Conservation (phyloP, 2,888 invertebrate genomes). For the Drosophila robusta region DNA sequence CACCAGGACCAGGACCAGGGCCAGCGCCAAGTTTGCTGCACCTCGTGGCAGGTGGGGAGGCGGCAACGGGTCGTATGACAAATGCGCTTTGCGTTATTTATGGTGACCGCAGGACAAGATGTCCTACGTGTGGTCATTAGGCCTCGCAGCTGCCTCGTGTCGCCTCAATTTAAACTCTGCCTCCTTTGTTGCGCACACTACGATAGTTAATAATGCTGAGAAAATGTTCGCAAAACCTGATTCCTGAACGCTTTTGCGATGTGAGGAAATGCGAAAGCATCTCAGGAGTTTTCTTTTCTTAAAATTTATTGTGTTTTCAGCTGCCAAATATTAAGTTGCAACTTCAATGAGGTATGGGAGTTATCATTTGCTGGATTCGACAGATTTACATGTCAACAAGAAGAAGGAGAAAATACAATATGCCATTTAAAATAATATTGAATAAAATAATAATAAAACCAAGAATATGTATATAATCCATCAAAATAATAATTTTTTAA, state of each 20-base stretch:
- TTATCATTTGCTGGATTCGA: too few relatives aligned
- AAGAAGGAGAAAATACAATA: too few relatives aligned
- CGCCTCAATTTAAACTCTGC: slow-evolving; percentile 30
- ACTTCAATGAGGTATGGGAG: too few relatives aligned
- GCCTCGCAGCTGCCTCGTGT: slow-evolving; percentile 28
- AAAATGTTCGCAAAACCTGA: not conserved
- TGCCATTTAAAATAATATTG: too few relatives aligned
- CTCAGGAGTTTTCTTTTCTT: too few relatives aligned
- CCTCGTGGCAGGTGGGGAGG: slow-evolving; percentile 22
- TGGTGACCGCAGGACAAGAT: slow-evolving; percentile 81
- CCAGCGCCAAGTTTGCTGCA: slow-evolving; percentile 34
- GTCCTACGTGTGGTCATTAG: slow-evolving; percentile 79
- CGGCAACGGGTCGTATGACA: slow-evolving; percentile 71
- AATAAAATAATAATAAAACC: too few relatives aligned
- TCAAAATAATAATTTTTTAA: too few relatives aligned
- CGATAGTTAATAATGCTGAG: slow-evolving; percentile 6
- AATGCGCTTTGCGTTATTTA: slow-evolving; percentile 81
- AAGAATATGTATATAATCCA: too few relatives aligned
- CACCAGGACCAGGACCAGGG: slow-evolving; percentile 28
- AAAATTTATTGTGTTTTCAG: too few relatives aligned
- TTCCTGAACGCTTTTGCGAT: not conserved
- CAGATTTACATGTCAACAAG: too few relatives aligned
- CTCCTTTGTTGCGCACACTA: slow-evolving; percentile 28
- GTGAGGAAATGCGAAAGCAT: too few relatives aligned
- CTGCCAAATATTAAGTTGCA: too few relatives aligned